Evolutionary conservation across 2,113 vertebrate species (phyloP), one percentile per base, ranked within the genome.

Genomic region (Romanogobio albipinnatus): DNA sequence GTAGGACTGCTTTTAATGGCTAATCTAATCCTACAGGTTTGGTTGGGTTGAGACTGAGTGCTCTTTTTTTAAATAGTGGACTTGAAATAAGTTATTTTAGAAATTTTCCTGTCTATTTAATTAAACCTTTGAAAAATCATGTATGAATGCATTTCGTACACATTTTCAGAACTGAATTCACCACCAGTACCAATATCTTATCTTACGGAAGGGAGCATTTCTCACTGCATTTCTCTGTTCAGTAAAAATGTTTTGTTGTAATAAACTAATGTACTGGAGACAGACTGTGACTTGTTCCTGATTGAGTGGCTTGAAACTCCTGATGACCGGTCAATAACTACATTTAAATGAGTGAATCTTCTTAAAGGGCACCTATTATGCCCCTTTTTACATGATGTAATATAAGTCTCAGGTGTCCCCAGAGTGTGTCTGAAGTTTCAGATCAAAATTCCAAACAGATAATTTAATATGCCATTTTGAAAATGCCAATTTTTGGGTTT

Each of bases 51-150:
- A 14, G 29, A 56, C 26, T 2, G 11, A n/a, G 5, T 77, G 76
- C 24, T 58, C 9, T 59, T 51, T 81, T 78, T 66, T 81, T 33
- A 61, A 73, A 49, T 64, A 3, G 43, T n/a, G 2, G 29, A 47
- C 49, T 53, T 81, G 4, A 68, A 64, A 58, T 81, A 81, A 81
- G 78, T 81, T 81, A 81, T 81, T 79, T 62, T 14, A 81, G 26
- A 36, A 3, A 76, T 19, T 51, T 76, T 76, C 24, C 5, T 76
- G 10, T 58, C 4, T 82, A 81, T 70, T 81, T 81, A 81, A 81
- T 70, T 22, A 66, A 81, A 64, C 24, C n/a, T 49, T 26, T 29
- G 39, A 56, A 64, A 49, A 80, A 47, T 49, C 14, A 66, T 80
- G n/a, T 81, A 49, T 22, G 24, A 81, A 29, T 62, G 36, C 33